Evolutionary conservation across 2,113 vertebrate species (phyloP).

Genomic region (Stomatorhinus ivindoensis): DNA sequence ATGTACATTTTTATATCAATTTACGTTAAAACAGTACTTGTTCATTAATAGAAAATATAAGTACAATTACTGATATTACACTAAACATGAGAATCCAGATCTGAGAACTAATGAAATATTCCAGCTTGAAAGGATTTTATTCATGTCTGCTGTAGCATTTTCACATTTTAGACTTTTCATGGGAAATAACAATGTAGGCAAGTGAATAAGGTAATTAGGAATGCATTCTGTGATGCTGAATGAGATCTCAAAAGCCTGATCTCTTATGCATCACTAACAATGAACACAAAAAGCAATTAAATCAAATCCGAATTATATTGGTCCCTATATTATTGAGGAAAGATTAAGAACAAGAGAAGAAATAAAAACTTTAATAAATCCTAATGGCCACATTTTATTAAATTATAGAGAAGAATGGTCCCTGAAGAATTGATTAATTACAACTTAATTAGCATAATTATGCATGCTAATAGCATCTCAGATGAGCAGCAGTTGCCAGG

Average conservation of each 20-base stretch:
- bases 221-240: background rate
- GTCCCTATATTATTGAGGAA: background rate
- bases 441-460: conserved; percentile 99
- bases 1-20: background rate
- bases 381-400: conserved; percentile 86
- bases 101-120: background rate
- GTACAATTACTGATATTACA: background rate
- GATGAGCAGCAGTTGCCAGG: conserved; percentile 99
- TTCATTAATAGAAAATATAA: background rate
- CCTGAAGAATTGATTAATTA: conserved; percentile 99
- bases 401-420: conserved; percentile 94
- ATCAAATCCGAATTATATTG: conserved; percentile 12
- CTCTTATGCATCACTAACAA: background rate
- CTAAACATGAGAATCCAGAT: background rate
- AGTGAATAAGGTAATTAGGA: background rate
- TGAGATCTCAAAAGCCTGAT: background rate
- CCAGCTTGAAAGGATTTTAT: background rate
- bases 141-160: background rate
- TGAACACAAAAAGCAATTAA: conserved; percentile 11
- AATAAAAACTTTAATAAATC: conserved; percentile 76
- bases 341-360: conserved; percentile 47
- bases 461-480: conserved; percentile 99
- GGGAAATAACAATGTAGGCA: background rate
- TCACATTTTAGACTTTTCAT: conserved; percentile 9
- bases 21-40: background rate